Percentiles rank a stretch among this genome's conserved stretches.
These are phyloP conservation scores for Chamaea fasciata DNA, from an alignment of 2,113 vertebrate genomes.

Conservation along the genomic window DNA sequence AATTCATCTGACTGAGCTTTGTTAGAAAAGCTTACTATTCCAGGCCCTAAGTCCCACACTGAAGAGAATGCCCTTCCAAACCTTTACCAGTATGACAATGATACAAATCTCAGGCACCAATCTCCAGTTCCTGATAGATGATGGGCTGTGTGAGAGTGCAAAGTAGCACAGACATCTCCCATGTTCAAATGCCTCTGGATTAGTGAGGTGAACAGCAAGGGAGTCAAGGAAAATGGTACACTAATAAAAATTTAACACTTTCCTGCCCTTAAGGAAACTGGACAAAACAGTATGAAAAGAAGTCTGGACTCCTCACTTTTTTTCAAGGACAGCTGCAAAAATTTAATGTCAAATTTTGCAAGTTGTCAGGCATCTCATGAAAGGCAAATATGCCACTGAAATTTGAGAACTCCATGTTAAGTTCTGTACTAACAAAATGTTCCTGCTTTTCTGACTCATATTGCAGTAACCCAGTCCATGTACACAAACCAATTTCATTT, in stretches of 20 bases:
- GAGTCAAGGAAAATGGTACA: constrained; percentile 60
- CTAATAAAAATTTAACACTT: constrained; percentile 66
- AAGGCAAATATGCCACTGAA: background rate
- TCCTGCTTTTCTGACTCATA: background rate
- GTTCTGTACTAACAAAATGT: background rate
- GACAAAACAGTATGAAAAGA: background rate
- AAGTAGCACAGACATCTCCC: constrained; percentile 60
- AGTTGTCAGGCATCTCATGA: background rate
- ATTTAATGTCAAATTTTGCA: background rate
- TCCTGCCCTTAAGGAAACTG: constrained; percentile 16
- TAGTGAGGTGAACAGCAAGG: constrained; percentile 69
- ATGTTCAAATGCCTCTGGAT: constrained; percentile 62
- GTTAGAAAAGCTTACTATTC: constrained; percentile 46
- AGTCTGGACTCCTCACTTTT: constrained; percentile 15
- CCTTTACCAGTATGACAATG: constrained; percentile 57
- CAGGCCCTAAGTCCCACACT: constrained; percentile 47
- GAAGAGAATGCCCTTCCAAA: constrained; percentile 64
- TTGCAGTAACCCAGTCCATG: background rate
- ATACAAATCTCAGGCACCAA: constrained; percentile 66
- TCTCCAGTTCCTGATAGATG: constrained; percentile 67
- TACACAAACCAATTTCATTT: background rate
- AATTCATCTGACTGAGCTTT: constrained; percentile 30
- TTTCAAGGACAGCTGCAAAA: constrained; percentile 39
- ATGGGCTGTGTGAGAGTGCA: constrained; percentile 49
- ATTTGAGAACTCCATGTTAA: background rate